A percentile compares a stretch with the other conserved stretches of the same genome.
phyloP scores from a whole-genome alignment of 1,140 invertebrate species.

The Anagrus nilaparvatae region DNA sequence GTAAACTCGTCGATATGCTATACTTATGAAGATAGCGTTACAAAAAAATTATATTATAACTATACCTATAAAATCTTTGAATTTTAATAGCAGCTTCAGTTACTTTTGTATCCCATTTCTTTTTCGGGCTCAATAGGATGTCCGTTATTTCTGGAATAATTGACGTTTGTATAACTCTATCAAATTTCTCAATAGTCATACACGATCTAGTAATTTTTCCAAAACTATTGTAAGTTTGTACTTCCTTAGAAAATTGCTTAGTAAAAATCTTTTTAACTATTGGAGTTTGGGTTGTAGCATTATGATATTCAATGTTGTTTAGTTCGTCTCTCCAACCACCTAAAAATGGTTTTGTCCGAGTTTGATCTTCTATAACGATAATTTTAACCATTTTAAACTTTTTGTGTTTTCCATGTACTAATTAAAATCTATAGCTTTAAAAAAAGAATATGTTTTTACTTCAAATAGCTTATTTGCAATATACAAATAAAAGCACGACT shows the following conservation, averaged over 20 bases:
- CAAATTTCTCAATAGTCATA: too few relatives aligned
- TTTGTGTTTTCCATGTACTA: too few relatives aligned
- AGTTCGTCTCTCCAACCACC: constrained; percentile 49
- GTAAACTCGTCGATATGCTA: too few relatives aligned
- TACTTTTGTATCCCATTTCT: constrained; percentile 2
- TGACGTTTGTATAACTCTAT: constrained; percentile 23
- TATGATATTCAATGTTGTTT: constrained; percentile 47
- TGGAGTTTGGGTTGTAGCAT: constrained; percentile 50
- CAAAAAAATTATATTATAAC: too few relatives aligned
- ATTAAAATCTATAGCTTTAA: too few relatives aligned
- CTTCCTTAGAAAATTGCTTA: too few relatives aligned
- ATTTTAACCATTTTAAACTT: constrained; percentile 40
- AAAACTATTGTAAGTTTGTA: too few relatives aligned
- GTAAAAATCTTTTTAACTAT: not conserved
- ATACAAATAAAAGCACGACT: too few relatives aligned
- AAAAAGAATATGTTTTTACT: too few relatives aligned
- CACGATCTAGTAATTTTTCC: too few relatives aligned
- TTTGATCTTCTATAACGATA: constrained; percentile 47
- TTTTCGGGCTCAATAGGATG: constrained; percentile 22
- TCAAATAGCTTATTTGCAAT: too few relatives aligned
- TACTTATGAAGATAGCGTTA: too few relatives aligned
- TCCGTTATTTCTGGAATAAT: constrained; percentile 21
- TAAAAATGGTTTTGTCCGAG: constrained; percentile 45
- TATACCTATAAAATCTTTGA: constrained; percentile 34
- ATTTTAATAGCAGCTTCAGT: constrained; percentile 26